Conservation (phyloP, 2,888 invertebrate genomes). For the Acrobasis repandana region DNA sequence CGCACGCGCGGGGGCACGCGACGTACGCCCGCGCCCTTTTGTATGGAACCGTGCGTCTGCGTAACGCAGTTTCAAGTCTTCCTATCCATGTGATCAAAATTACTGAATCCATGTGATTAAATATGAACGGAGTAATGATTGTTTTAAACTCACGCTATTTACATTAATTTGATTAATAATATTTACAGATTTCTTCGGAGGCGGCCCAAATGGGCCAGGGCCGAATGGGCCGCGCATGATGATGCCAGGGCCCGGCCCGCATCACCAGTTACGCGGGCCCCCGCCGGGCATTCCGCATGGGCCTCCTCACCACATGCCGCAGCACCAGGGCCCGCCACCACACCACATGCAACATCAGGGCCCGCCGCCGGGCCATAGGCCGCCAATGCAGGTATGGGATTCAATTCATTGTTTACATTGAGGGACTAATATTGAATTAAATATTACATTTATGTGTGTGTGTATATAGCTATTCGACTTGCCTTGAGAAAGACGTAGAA, state of each 20-base stretch:
- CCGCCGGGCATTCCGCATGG: constrained; percentile 69
- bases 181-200: constrained; percentile 71
- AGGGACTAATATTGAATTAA: no score
- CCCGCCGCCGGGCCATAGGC: constrained; percentile 78
- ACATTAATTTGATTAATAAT: background rate
- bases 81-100: no score
- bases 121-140: no score
- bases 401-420: background rate
- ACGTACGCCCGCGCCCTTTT: no score
- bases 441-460: no score
- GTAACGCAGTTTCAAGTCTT: no score
- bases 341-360: constrained; percentile 73
- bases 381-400: constrained; percentile 79
- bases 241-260: constrained; percentile 64
- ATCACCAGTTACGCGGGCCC: constrained; percentile 71
- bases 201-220: constrained; percentile 74
- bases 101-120: no score
- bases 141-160: background rate
- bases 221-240: constrained; percentile 74
- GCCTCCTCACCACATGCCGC: constrained; percentile 71
- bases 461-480: no score
- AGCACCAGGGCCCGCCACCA: constrained; percentile 73
- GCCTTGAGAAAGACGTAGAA: no score
- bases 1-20: no score
- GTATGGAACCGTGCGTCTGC: no score